Base-by-base conservation (phyloP, 1,140 invertebrate genomes). In the Propsilocerus akamusi region DNA sequence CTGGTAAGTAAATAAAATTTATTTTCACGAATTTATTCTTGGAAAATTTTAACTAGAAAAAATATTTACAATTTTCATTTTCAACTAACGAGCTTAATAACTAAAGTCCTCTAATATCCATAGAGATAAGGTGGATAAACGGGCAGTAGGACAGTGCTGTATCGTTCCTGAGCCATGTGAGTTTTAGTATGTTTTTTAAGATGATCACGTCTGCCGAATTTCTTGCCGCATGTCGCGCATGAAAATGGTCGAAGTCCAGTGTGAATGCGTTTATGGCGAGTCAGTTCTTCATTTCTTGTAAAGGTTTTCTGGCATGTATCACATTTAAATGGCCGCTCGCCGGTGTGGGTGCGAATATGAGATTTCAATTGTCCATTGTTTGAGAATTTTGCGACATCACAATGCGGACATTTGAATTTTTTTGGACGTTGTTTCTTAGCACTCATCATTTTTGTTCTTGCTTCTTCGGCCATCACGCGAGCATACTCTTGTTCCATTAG, bases 351-450 rank as follows among this genome's bases (percentile, higher is more conserved):
- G 20, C 90, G 71, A 12, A 91, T 76, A 59, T 95, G 90, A 50
- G 89, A 89, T 63, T 86, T 89, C 0, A 95, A 70, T 58, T 95
- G 90, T 0, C 90, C 89, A 62, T 92, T 92, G 62, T 94, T 95
- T 26, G 86, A 90, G 60, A 94, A 94, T 41, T 17, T 41, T 0
- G 84, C 85, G 0, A 90, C 85, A 51, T 86, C 74, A 60, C 89
- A 94, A 58, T 88, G 80, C 0, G 84, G 83, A 63, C 89, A 94
- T 53, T 78, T 80, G 61, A 89, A 93, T 56, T 86, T 86, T 63
- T 93, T 93, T 0, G 87, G 87, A 5, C 89, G 68, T 54, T 86
- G 75, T 57, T 91, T 89, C 51, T 80, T 74, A 0, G 74, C 69
- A 52, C 72, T 75, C 5, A 77, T 53, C 0, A 75, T 58, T 59